phyloP scores from a whole-genome alignment of 2,888 invertebrate species.

The Macaria notata region DNA sequence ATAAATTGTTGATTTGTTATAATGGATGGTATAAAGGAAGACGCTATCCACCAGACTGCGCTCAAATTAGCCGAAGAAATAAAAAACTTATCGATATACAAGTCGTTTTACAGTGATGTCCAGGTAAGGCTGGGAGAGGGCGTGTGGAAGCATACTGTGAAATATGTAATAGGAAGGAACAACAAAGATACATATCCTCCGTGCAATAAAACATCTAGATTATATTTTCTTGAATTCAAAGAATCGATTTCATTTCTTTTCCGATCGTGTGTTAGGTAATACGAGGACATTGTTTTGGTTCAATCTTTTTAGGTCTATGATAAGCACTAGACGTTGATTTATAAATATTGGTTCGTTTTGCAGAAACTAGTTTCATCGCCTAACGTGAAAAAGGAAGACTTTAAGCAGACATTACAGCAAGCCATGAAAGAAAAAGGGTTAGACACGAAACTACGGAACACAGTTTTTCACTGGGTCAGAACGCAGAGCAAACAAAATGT shows the following conservation, averaged over 20 bases:
- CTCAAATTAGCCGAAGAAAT: constrained; percentile 91
- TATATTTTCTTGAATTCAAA: no score
- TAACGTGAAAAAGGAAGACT: constrained; percentile 88
- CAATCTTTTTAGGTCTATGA: no score
- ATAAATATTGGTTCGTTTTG: constrained; percentile 27
- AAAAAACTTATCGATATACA: constrained; percentile 88
- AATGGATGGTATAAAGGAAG: constrained; percentile 81
- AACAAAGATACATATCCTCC: no score
- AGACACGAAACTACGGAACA: constrained; percentile 91
- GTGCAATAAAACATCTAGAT: no score
- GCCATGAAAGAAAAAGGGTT: constrained; percentile 90
- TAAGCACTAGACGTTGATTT: no score
- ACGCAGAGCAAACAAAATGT: constrained; percentile 73
- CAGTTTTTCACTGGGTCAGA: constrained; percentile 91
- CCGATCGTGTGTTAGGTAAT: no score
- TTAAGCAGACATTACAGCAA: constrained; percentile 88
- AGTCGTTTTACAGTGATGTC: constrained; percentile 89
- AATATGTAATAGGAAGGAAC: no score
- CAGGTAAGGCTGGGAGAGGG: constrained; percentile 80
- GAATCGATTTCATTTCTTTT: no score
- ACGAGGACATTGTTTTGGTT: no score
- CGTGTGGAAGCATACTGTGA: constrained; percentile 1
- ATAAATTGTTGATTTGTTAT: constrained; percentile 48
- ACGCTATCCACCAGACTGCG: constrained; percentile 88
- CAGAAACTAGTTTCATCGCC: constrained; percentile 91